Evolutionary conservation across 2,113 vertebrate genomes (phyloP).

Genomic region (Thamnaconus septentrionalis): DNA sequence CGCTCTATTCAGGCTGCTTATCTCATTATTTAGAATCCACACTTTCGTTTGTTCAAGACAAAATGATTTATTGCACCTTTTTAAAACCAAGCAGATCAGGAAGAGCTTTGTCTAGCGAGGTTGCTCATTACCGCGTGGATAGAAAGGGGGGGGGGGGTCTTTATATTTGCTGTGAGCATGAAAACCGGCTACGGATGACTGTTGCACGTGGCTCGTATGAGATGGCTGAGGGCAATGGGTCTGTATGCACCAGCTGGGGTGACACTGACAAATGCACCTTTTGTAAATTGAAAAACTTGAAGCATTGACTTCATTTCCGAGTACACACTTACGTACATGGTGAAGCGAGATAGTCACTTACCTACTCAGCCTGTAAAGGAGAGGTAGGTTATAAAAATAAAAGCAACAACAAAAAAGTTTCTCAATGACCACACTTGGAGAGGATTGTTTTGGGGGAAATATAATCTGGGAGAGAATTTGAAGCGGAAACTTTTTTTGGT

Average conservation of each 20-base stretch:
- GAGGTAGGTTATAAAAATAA: slow-evolving; percentile 19
- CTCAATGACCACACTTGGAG: slow-evolving; percentile 20
- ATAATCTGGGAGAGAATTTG: slow-evolving; percentile 5
- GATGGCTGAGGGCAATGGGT: slow-evolving; percentile 26
- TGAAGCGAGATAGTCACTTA: slow-evolving; percentile 60
- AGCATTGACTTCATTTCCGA: slow-evolving; percentile 2
- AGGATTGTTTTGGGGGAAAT: background rate
- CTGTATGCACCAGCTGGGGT: background rate
- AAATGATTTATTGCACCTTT: slow-evolving; percentile 62
- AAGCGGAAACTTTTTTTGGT: background rate
- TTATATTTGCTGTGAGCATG: background rate
- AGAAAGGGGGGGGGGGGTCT: background rate
- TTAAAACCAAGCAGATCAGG: slow-evolving; percentile 32
- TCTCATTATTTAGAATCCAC: slow-evolving; percentile 72
- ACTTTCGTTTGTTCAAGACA: slow-evolving; percentile 49
- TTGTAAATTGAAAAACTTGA: slow-evolving; percentile 1
- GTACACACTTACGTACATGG: slow-evolving; percentile 1
- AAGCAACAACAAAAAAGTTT: slow-evolving; percentile 36
- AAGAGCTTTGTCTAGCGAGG: slow-evolving; percentile 3
- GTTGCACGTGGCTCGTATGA: slow-evolving; percentile 4
- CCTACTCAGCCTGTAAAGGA: slow-evolving; percentile 61
- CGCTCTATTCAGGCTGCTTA: slow-evolving; percentile 51
- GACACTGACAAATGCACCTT: background rate
- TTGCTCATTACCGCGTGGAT: background rate
- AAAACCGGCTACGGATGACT: background rate